These are phyloP conservation scores for Adrianichthys oophorus DNA, from an alignment of 2,797 vertebrate genomes.

Conservation along the genomic window DNA sequence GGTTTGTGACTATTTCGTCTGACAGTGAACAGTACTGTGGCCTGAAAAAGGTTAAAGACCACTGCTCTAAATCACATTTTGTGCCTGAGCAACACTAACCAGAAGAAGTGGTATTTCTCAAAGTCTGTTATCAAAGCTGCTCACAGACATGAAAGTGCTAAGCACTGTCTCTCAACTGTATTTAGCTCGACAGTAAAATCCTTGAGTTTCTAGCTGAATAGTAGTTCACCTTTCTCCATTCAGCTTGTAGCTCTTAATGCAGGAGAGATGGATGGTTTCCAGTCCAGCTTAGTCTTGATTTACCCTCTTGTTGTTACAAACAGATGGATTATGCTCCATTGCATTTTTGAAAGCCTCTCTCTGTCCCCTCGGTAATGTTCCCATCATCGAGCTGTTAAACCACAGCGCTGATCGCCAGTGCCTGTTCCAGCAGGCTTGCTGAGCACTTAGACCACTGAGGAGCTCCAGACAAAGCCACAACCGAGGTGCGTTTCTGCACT, in stretches of 20 bases:
- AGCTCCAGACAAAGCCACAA: constrained; percentile 9
- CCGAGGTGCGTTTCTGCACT: constrained; percentile 1
- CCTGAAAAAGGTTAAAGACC: too few relatives aligned
- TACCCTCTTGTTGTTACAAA: constrained; percentile 51
- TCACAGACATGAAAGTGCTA: constrained; percentile 17
- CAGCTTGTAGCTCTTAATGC: constrained; percentile 31
- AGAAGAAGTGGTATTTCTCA: constrained; percentile 32
- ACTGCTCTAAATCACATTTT: neutral
- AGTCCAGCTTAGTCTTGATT: constrained; percentile 25
- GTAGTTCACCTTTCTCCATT: constrained; percentile 36
- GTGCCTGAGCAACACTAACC: constrained; percentile 1
- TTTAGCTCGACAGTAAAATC: constrained; percentile 8
- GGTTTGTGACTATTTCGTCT: too few relatives aligned
- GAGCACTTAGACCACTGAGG: constrained; percentile 26
- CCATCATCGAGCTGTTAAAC: constrained; percentile 45
- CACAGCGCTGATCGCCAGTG: constrained; percentile 10
- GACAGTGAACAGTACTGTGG: too few relatives aligned
- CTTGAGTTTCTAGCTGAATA: constrained; percentile 36
- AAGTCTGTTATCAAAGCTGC: constrained; percentile 7
- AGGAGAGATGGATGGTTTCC: constrained; percentile 22
- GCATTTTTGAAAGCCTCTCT: constrained; percentile 34
- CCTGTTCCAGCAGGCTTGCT: constrained; percentile 27
- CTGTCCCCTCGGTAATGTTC: constrained; percentile 42
- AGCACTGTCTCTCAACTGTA: neutral
- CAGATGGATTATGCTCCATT: constrained; percentile 48